Conservation (phyloP, 2,113 vertebrate genomes). For the Urocolius indicus region DNA sequence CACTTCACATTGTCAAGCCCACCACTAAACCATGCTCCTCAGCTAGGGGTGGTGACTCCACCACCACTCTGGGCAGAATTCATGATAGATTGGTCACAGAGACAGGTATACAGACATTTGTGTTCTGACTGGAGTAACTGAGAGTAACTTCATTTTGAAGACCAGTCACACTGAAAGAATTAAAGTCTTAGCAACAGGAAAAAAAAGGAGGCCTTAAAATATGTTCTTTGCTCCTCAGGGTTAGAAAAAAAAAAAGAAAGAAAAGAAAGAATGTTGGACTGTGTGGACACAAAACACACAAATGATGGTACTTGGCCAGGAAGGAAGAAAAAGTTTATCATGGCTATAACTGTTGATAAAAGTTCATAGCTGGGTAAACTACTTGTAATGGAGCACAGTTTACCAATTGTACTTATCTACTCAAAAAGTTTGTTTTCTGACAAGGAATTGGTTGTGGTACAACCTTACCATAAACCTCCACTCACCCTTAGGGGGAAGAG, state of each 20-base stretch:
- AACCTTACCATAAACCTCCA: not conserved
- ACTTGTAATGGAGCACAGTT: not conserved
- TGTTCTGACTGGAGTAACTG: not conserved
- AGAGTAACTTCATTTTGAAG: not conserved
- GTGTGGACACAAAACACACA: not conserved
- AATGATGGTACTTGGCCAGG: not conserved
- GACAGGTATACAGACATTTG: not conserved
- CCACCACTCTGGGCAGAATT: not conserved
- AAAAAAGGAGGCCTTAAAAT: not conserved
- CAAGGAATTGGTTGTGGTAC: not conserved
- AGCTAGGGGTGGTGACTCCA: too few relatives aligned
- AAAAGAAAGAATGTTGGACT: too few relatives aligned
- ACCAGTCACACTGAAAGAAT: not conserved
- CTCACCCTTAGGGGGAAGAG: not conserved
- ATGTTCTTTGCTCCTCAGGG: not conserved
- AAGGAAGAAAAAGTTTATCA: not conserved
- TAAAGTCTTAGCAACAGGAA: not conserved
- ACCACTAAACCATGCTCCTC: too few relatives aligned
- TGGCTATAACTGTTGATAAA: not conserved
- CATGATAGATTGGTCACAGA: not conserved
- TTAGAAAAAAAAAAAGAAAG: not conserved
- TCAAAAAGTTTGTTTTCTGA: not conserved
- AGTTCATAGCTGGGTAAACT: not conserved
- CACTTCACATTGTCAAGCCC: too few relatives aligned
- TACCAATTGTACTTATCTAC: not conserved